These are phyloP conservation scores for Pseudachorutes palmiensis DNA, from an alignment of 1,140 invertebrate genomes.

Conservation along the genomic window DNA sequence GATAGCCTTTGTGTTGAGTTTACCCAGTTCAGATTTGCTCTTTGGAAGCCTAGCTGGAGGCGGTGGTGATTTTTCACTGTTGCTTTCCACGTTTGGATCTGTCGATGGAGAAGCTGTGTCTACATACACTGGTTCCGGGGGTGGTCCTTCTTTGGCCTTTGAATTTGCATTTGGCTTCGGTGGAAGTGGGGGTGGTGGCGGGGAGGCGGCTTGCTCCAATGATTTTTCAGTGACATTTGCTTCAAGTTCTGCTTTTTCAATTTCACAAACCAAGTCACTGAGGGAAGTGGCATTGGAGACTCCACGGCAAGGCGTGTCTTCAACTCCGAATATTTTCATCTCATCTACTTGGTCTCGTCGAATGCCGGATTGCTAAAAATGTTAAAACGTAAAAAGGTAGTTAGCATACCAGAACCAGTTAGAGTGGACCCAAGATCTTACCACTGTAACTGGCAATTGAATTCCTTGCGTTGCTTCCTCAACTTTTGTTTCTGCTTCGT, in stretches of 20 bases:
- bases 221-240: background rate
- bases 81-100: background rate
- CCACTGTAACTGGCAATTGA: background rate
- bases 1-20: conserved; percentile 5
- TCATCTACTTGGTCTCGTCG: conserved; percentile 15
- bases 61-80: background rate
- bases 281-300: conserved; percentile 34
- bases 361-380: conserved; percentile 5
- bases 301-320: conserved; percentile 36
- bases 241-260: conserved; percentile 15
- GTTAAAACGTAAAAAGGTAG: background rate
- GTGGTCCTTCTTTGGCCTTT: background rate
- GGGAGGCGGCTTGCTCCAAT: background rate
- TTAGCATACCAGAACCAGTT: background rate
- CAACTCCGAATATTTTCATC: conserved; percentile 34
- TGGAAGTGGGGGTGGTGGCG: background rate
- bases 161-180: background rate
- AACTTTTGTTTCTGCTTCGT: conserved; percentile 11
- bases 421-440: background rate
- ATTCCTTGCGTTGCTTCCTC: background rate
- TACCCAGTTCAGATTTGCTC: conserved; percentile 27
- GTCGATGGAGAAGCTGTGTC: background rate
- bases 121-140: conserved; percentile 1
- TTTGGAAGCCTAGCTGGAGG: conserved; percentile 27
- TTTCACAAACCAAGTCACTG: conserved; percentile 30